Evolutionary conservation across 2,797 vertebrate species (phyloP).

Genomic region (Natrix natrix): DNA sequence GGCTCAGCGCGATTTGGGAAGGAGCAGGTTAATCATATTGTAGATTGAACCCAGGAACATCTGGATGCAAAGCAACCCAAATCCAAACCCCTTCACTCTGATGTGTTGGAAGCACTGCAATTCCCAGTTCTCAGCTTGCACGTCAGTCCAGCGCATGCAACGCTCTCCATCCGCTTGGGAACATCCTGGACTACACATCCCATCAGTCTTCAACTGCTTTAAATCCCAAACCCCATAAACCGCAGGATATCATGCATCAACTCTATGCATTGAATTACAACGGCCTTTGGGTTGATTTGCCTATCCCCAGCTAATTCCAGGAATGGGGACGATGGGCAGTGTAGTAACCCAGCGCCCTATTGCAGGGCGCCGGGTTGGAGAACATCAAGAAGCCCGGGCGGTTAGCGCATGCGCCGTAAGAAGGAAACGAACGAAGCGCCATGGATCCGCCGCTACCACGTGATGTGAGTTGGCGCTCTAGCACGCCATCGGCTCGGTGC

Average conservation of each 20-base stretch:
- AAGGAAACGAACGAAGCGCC: background rate
- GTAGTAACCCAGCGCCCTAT: background rate
- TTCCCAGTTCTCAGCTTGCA: background rate
- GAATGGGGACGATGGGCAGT: background rate
- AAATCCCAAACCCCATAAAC: background rate
- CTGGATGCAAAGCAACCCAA: background rate
- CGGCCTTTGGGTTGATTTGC: background rate
- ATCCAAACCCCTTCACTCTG: background rate
- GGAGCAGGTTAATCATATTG: background rate
- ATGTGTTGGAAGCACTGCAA: background rate
- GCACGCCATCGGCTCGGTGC: background rate
- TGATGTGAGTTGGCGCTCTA: accelerated
- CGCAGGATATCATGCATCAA: background rate
- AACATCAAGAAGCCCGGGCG: background rate
- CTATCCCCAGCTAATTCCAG: background rate
- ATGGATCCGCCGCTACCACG: background rate
- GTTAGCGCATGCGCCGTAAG: background rate
- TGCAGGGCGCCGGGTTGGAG: background rate
- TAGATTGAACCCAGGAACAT: background rate
- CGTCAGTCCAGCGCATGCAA: background rate
- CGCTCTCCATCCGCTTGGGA: background rate
- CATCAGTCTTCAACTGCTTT: background rate
- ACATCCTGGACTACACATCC: background rate
- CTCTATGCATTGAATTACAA: background rate
- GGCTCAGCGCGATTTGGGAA: background rate